A percentile compares a stretch with the other conserved stretches of the same genome.
Conservation (phyloP, 2,797 vertebrate species). For the Petrocephalus schoutedeni region DNA sequence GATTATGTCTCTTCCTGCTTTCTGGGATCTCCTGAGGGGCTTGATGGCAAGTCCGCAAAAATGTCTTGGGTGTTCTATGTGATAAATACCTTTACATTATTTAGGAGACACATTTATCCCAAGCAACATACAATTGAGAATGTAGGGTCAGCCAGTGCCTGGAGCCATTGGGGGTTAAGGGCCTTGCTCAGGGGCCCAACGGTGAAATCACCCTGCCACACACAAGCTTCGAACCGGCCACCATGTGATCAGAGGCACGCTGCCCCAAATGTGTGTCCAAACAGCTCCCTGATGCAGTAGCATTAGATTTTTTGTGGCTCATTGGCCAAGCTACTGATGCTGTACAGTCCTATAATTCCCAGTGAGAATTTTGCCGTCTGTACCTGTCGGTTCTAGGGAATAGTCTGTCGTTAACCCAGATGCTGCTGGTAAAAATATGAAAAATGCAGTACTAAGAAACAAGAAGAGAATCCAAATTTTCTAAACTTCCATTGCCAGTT, state of each 20-base stretch:
- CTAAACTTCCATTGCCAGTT: background rate
- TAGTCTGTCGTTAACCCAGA: background rate
- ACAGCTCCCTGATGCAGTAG: background rate
- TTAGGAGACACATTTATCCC: background rate
- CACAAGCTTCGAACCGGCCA: background rate
- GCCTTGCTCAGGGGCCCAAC: background rate
- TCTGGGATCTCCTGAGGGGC: background rate
- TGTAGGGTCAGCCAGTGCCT: background rate
- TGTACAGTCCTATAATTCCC: background rate
- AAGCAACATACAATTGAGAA: background rate
- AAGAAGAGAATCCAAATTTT: background rate
- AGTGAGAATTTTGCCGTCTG: background rate
- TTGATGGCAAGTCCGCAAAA: background rate
- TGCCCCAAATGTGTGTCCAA: background rate
- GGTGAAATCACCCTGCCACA: background rate
- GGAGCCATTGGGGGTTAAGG: background rate
- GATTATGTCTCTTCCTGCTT: background rate
- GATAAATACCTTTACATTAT: background rate
- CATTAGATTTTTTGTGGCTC: background rate
- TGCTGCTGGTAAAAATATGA: conserved; percentile 1
- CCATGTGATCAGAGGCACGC: background rate
- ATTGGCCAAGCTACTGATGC: background rate
- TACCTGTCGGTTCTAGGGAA: background rate
- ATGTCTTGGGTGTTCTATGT: background rate
- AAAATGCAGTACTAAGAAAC: background rate